These are phyloP conservation scores for Abscondita cerata DNA, from an alignment of 2,888 invertebrate genomes.

Conservation along the genomic window DNA sequence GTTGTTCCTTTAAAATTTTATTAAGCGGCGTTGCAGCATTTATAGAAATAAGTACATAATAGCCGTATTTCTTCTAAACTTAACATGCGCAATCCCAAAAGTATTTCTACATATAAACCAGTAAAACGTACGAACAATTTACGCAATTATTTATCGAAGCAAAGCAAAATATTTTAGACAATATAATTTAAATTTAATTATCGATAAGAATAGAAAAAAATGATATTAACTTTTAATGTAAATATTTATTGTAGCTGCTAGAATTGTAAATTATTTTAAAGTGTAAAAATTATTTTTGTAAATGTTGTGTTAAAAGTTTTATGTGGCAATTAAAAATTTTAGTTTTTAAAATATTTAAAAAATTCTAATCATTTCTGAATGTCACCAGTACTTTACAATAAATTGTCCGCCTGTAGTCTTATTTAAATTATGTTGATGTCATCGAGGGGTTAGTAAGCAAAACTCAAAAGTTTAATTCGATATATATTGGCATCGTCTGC, in stretches of 20 bases:
- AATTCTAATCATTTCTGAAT: no score
- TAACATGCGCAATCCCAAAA: no score
- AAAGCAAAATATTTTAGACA: slow-evolving; percentile 17
- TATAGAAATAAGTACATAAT: not conserved
- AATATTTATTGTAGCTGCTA: slow-evolving; percentile 20
- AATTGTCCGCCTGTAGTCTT: no score
- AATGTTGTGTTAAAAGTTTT: slow-evolving; percentile 6
- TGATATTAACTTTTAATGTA: slow-evolving; percentile 25
- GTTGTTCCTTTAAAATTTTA: not conserved
- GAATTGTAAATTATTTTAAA: slow-evolving; percentile 22
- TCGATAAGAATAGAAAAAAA: not conserved
- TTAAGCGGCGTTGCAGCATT: not conserved
- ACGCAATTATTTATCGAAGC: slow-evolving; percentile 14
- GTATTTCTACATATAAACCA: not conserved
- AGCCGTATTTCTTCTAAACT: not conserved
- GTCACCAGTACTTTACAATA: no score
- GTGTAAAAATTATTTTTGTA: slow-evolving; percentile 29
- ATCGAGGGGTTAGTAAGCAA: no score
- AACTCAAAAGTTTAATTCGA: no score
- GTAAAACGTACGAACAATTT: not conserved
- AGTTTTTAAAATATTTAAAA: not conserved
- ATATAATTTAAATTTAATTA: slow-evolving; percentile 22
- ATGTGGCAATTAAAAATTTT: slow-evolving; percentile 5
- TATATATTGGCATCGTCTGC: no score
- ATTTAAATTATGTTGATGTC: no score